These are phyloP conservation scores for Phyllostomus discolor DNA, from an alignment of 2,113 vertebrate species.

Conservation along the genomic window DNA sequence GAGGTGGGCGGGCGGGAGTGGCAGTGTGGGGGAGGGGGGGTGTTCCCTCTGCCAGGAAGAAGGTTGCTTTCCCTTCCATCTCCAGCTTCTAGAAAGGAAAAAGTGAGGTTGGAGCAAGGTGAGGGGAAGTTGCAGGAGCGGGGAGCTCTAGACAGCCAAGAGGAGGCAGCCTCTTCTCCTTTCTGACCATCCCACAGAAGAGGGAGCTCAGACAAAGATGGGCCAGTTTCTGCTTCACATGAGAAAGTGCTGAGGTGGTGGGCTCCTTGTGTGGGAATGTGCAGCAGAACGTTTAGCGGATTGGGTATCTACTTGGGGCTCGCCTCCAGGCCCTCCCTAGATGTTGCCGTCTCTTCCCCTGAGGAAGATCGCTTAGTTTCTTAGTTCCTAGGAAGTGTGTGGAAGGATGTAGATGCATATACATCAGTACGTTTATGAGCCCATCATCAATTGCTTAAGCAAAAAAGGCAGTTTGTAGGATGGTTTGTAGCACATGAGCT, in stretches of 20 bases:
- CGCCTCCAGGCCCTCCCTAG: not conserved
- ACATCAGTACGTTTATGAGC: not conserved
- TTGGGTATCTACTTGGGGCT: not conserved
- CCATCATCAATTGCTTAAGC: not conserved
- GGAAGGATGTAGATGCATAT: not conserved
- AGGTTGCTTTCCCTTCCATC: not conserved
- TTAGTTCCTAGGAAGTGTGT: not conserved
- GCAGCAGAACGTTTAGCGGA: not conserved
- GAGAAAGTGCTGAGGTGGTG: not conserved
- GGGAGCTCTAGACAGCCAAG: not conserved
- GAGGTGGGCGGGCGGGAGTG: too few relatives aligned
- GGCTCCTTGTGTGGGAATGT: too few relatives aligned
- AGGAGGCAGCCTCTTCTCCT: fast-evolving
- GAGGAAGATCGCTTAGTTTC: not conserved
- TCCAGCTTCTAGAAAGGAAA: slow-evolving; percentile 6
- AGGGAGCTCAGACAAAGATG: not conserved
- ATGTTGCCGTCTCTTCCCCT: not conserved
- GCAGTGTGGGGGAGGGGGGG: too few relatives aligned
- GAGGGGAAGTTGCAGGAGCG: not conserved
- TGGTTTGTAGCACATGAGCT: not conserved
- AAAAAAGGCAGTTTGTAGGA: not conserved
- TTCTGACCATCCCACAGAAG: not conserved
- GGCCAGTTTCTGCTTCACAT: not conserved
- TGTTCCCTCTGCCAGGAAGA: not conserved
- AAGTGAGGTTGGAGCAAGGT: not conserved